Base-by-base conservation (phyloP, 2,113 vertebrate genomes). In the Cheilinus undulatus region DNA sequence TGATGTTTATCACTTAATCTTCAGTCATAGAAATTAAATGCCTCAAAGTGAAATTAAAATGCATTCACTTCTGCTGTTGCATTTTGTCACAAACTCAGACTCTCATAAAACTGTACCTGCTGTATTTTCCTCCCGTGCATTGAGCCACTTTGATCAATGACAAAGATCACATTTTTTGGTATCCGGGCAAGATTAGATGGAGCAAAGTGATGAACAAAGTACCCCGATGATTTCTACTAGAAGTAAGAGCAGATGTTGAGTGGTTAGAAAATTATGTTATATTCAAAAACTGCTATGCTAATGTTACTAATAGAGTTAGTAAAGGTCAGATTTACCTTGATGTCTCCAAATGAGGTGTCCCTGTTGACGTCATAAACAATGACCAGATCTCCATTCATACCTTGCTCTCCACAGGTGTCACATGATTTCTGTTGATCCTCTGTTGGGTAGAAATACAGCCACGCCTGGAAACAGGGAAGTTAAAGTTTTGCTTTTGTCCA, bases 141-240 rank as follows among this genome's bases (percentile, higher is more conserved):
- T 38, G 97, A 98, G 28, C 91, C 92, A 81, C 97, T 99, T 73
- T 80, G 92, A 75, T 99, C 97, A 68, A 98, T 96, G 34, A 99
- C 74, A 80, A 98, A 99, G 65, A 98, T 80, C 27, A 98, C 77
- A 72, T 96, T 98, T 89, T 98, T 98, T 6, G 94, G 92, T 78
- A 98, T 91, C 50, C 86, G 91, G 0, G 84, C 58, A 86, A 98
- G 91, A 81, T 91, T 89, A 50, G 88, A 73, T 17, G 96, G 97
- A 57, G 96, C 96, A 86, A 99, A 98, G 89, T 96, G 97, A 85
- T 99, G 97, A 13, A 96, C 94, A 73, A 99, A 98, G 70, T 97
- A 95, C 30, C 96, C 95, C 40, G 90, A 92, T 76, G 94, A 90
- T 22, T 89, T 92, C 97, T 98, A 74, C 43, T 78, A 19, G 88